Evolutionary conservation across 92 coral and sea anemone species (phyloP), one percentile per base, ranked within the genome.

Genomic region (Actinernus sp.): DNA sequence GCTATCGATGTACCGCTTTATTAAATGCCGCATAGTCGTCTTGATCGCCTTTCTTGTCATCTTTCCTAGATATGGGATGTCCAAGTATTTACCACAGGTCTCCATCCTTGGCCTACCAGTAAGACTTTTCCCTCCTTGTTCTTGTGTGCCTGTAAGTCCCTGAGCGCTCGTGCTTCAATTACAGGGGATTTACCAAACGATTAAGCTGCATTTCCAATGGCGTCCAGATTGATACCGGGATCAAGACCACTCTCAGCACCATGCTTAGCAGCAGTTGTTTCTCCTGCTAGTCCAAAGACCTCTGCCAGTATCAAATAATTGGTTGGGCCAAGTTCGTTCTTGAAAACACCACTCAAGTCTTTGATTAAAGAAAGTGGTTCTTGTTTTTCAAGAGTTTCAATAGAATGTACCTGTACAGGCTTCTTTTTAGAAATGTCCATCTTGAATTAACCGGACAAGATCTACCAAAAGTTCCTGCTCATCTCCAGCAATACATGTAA

Each of bases 321-420:
- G n/a, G 76, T 26, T 1, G 76, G 52, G 1, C 65, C 76, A 19
- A 68, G 39, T 9, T 55, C 38, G 46, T 68, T 68, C 26, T 55
- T 68, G 41, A 68, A 68, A n/a, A 19, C 54, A 6, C 64, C 73
- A 16, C 73, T 74, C 32, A 74, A 17, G 31, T 74, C 72, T 27
- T 74, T 74, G 32, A 74, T 62, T 8, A 62, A 31, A 2, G 68
- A 44, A 1, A 48, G 28, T 80, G 75, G 19, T 57, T 71, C 19
- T 79, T 70, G 37, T 49, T 50, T 27, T 50, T 73, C 6, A 10
- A 28, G 3, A 61, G 63, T 27, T 77, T 58, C 9, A 80, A 80
- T 6, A 71, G 74, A 8, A 71, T 63, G 48, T 24, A 71, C 31
- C 54, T 79, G 80, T 26, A 79, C 63, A 30, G 80, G 74, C 14